Percentiles rank a stretch among this genome's conserved stretches.
Evolutionary conservation across 2,888 invertebrate genomes (phyloP).

Genomic region (Elysia crispata): DNA sequence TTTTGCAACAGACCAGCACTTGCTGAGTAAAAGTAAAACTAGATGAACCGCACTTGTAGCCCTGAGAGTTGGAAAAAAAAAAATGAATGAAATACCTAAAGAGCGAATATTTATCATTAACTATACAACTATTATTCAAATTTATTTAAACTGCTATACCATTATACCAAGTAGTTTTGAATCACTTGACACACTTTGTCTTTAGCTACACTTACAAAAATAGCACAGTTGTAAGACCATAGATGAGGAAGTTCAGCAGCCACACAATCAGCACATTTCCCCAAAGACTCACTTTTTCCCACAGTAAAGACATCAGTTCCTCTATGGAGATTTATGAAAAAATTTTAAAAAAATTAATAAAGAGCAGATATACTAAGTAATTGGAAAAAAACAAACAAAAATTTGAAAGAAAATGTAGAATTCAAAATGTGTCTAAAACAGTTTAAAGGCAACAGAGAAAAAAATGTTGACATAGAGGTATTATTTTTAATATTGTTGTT

Average conservation of each 20-base stretch:
- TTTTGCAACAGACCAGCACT: constrained; percentile 59
- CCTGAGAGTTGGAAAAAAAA: constrained; percentile 53
- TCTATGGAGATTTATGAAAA: constrained; percentile 56
- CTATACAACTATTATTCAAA: not conserved
- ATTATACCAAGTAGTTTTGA: not conserved
- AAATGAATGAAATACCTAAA: not conserved
- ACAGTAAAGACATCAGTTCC: constrained; percentile 65
- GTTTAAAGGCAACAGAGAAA: too few relatives aligned
- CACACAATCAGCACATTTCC: constrained; percentile 55
- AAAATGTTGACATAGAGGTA: too few relatives aligned
- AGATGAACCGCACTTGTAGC: constrained; percentile 64
- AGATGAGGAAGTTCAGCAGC: constrained; percentile 62
- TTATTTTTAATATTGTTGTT: too few relatives aligned
- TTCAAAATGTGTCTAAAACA: too few relatives aligned
- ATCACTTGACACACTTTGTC: not conserved
- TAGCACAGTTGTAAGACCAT: constrained; percentile 63
- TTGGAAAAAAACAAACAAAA: too few relatives aligned
- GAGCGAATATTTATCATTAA: not conserved
- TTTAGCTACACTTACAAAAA: constrained; percentile 65
- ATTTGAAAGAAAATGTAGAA: too few relatives aligned
- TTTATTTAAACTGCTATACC: too few relatives aligned
- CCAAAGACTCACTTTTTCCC: constrained; percentile 57
- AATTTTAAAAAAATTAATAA: too few relatives aligned
- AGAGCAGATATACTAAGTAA: too few relatives aligned
- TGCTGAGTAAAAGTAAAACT: constrained; percentile 58